Evolutionary conservation across 30 jellyfish, hydroid and myxozoan genomes (phyloP).

Genomic region (Pseudorhiza aurosa): DNA sequence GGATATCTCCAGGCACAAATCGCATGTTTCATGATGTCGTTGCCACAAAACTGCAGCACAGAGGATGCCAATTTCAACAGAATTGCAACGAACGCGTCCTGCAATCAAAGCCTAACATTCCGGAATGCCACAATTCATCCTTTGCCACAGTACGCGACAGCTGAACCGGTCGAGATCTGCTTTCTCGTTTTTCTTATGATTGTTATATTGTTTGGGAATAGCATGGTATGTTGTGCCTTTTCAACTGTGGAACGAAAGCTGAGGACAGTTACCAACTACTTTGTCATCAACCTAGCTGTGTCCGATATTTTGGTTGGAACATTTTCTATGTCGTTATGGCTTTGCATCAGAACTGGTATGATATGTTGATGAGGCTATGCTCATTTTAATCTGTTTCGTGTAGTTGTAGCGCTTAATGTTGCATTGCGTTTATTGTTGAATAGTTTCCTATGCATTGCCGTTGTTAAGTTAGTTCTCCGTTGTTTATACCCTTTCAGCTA

Average conservation of each 20-base stretch:
- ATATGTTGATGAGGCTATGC: not conserved
- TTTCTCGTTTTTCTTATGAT: slow-evolving; percentile 51
- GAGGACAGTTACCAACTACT: slow-evolving; percentile 61
- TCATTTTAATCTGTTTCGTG: too few relatives aligned
- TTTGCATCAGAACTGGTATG: slow-evolving; percentile 61
- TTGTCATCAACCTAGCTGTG: slow-evolving; percentile 65
- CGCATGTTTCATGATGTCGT: not conserved
- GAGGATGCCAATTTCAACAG: too few relatives aligned
- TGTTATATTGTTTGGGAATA: slow-evolving; percentile 57
- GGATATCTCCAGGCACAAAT: not conserved
- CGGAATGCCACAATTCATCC: not conserved
- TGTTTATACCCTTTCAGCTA: too few relatives aligned
- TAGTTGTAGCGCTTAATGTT: too few relatives aligned
- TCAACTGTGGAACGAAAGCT: slow-evolving; percentile 57
- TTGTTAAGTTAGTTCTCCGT: too few relatives aligned
- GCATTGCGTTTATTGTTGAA: too few relatives aligned
- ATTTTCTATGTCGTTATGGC: slow-evolving; percentile 69
- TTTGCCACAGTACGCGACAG: slow-evolving; percentile 2
- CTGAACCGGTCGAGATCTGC: slow-evolving; percentile 53
- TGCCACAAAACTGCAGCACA: not conserved
- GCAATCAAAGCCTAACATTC: not conserved
- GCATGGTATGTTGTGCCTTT: slow-evolving; percentile 59
- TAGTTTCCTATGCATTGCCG: too few relatives aligned
- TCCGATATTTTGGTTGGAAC: slow-evolving; percentile 72
- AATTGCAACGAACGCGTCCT: not conserved